A percentile compares a stretch with the other conserved stretches of the same genome.
These are phyloP conservation scores for Clanis bilineata DNA, from an alignment of 2,888 invertebrate species.

Conservation along the genomic window DNA sequence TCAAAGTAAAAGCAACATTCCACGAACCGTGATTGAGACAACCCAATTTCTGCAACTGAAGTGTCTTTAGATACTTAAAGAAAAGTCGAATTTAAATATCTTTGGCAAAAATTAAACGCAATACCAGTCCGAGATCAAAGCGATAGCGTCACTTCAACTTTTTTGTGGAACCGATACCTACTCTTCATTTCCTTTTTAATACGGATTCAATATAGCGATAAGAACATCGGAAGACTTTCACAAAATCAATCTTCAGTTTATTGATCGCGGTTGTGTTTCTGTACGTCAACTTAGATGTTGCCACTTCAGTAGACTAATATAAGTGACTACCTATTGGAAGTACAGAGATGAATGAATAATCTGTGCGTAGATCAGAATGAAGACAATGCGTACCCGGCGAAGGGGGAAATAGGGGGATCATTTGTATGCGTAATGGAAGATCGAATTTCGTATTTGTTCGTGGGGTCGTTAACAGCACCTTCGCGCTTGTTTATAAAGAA, in stretches of 20 bases:
- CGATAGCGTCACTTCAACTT: conserved; percentile 56
- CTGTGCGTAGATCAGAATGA: conserved; percentile 57
- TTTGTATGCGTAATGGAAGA: conserved; percentile 80
- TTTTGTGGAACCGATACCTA: conserved; percentile 56
- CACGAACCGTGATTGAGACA: conserved; percentile 38
- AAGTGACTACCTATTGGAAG: conserved; percentile 25
- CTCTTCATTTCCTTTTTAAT: conserved; percentile 62
- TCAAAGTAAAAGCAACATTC: conserved; percentile 6
- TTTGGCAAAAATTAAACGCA: conserved; percentile 51
- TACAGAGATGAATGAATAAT: conserved; percentile 41
- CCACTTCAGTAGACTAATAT: conserved; percentile 29
- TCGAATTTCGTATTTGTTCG: conserved; percentile 82
- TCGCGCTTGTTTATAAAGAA: conserved; percentile 79
- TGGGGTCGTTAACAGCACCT: conserved; percentile 80
- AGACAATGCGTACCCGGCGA: conserved; percentile 65
- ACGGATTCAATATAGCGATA: conserved; percentile 62
- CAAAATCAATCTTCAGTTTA: conserved; percentile 39
- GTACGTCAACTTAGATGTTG: neutral
- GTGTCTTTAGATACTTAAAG: conserved; percentile 39
- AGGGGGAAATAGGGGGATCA: conserved; percentile 57
- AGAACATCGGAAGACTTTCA: conserved; percentile 42
- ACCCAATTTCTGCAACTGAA: conserved; percentile 45
- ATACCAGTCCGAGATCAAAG: conserved; percentile 54
- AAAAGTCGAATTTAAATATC: conserved; percentile 52
- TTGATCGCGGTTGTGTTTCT: conserved; percentile 34